Percentiles rank a stretch among this genome's conserved stretches.
These are phyloP conservation scores for Drosophila mimetica DNA, from an alignment of 2,888 invertebrate genomes.

Conservation along the genomic window DNA sequence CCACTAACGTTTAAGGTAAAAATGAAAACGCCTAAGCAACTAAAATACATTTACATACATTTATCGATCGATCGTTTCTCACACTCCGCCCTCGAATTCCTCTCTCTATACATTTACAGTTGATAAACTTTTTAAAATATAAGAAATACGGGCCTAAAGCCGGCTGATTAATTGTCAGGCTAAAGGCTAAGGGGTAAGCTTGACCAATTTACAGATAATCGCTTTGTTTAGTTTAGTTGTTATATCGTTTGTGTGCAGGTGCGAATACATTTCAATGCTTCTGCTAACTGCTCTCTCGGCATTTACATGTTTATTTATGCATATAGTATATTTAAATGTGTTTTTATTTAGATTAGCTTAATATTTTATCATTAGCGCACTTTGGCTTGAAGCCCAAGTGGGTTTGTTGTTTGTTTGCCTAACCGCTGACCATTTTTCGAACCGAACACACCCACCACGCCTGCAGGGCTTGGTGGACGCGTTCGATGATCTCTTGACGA, in stretches of 20 bases:
- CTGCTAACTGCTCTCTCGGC: constrained; percentile 38
- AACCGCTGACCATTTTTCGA: constrained; percentile 13
- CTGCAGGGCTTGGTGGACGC: constrained; percentile 8
- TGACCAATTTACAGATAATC: constrained; percentile 36
- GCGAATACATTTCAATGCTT: constrained; percentile 46
- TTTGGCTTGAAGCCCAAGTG: constrained; percentile 71
- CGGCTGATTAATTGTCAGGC: constrained; percentile 18
- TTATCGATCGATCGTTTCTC: constrained; percentile 9
- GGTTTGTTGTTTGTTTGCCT: constrained; percentile 16
- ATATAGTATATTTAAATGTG: constrained; percentile 42
- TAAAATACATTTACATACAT: constrained; percentile 59
- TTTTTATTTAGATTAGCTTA: constrained; percentile 37
- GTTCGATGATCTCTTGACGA: constrained; percentile 16
- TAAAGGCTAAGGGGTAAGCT: constrained; percentile 26
- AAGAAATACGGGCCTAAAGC: constrained; percentile 30
- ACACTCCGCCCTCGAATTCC: constrained; percentile 2
- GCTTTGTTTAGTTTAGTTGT: constrained; percentile 17
- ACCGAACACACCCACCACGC: constrained; percentile 30
- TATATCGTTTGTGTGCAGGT: constrained; percentile 41
- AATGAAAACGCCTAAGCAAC: constrained; percentile 65
- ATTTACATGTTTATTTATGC: constrained; percentile 41
- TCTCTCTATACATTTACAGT: constrained; percentile 31
- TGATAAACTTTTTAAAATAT: constrained; percentile 30
- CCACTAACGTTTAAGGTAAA: constrained; percentile 53
- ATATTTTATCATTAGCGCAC: constrained; percentile 56